Evolutionary conservation across 2,888 invertebrate species (phyloP).

Genomic region (Spicauda simplicius): DNA sequence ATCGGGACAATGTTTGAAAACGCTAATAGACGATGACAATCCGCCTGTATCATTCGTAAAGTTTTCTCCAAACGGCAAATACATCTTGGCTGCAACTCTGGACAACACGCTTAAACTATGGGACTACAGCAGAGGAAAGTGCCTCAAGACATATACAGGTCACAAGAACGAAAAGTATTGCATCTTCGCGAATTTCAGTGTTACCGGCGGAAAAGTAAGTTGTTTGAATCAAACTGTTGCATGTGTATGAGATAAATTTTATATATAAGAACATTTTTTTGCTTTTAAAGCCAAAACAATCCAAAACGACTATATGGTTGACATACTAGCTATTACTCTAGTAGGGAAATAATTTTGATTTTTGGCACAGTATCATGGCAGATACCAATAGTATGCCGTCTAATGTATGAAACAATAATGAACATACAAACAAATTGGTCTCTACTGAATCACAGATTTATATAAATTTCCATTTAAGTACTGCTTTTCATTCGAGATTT

Average conservation of each 20-base stretch:
- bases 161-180: constrained; percentile 99
- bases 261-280: no score
- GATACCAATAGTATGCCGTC: no score
- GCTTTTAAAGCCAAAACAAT: no score
- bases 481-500: no score
- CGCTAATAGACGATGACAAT: constrained; percentile 99
- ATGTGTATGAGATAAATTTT: background rate
- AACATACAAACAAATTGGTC: no score
- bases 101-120: constrained; percentile 99
- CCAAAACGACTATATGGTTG: no score
- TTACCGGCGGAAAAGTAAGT: constrained; percentile 98
- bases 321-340: no score
- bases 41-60: constrained; percentile 99
- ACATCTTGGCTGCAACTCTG: constrained; percentile 98
- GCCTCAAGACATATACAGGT: constrained; percentile 98
- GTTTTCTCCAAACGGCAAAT: constrained; percentile 99
- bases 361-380: no score
- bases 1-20: constrained; percentile 99
- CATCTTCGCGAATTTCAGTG: constrained; percentile 99
- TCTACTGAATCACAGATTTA: no score
- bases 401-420: no score
- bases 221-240: background rate
- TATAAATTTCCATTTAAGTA: no score
- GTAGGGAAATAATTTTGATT: no score
- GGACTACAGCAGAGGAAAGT: constrained; percentile 99